phyloP scores from a whole-genome alignment of 2,113 vertebrate species.

The Eretmochelys imbricata region DNA sequence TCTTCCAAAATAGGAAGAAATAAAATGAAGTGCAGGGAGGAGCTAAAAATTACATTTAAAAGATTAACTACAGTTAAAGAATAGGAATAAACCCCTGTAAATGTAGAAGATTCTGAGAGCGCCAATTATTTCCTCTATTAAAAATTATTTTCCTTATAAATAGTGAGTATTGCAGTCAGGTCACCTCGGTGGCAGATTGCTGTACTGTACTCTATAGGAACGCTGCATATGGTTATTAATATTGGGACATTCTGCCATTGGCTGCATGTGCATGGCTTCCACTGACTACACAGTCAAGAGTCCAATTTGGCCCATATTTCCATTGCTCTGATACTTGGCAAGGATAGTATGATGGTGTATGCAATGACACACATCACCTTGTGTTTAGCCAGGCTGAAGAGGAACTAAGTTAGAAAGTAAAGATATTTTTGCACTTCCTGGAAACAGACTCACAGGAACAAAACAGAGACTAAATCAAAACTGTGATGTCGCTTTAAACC shows the following conservation, averaged over 20 bases:
- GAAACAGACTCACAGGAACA: neutral
- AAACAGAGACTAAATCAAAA: neutral
- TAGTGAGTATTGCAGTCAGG: accelerated
- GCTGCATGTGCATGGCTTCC: neutral
- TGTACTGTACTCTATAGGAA: neutral
- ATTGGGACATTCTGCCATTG: neutral
- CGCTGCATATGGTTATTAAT: neutral
- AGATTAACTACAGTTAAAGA: neutral
- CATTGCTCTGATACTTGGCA: accelerated
- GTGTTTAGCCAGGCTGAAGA: neutral
- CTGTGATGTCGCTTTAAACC: neutral
- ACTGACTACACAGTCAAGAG: neutral
- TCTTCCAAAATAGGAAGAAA: neutral
- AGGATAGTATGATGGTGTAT: accelerated
- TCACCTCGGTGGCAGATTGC: neutral
- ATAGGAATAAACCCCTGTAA: neutral
- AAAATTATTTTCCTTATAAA: neutral
- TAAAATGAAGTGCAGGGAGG: accelerated
- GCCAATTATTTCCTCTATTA: neutral
- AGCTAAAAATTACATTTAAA: neutral
- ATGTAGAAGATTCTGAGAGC: neutral
- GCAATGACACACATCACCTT: neutral
- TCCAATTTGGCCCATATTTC: neutral
- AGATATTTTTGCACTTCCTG: neutral
- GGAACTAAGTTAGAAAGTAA: neutral